These are phyloP conservation scores for Urocitellus parryii DNA, from an alignment of 2,113 vertebrate species.

Conservation along the genomic window DNA sequence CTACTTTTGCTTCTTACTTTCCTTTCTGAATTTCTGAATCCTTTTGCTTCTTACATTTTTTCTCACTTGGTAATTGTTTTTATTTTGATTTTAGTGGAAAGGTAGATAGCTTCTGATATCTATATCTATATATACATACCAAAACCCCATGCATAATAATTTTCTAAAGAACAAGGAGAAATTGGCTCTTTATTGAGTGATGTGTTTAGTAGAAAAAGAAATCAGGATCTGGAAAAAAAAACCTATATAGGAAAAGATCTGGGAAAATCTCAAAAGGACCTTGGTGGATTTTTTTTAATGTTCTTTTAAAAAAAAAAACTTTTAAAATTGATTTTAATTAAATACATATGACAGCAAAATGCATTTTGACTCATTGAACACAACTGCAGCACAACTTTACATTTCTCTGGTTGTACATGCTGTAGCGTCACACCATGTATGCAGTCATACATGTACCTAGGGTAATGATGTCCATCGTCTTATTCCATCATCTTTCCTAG, in stretches of 20 bases:
- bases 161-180: background rate
- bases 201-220: background rate
- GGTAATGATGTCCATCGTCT: too few relatives aligned
- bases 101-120: background rate
- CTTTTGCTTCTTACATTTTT: background rate
- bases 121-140: background rate
- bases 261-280: background rate
- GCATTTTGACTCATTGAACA: too few relatives aligned
- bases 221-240: background rate
- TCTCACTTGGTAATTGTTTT: background rate
- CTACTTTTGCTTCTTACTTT: background rate
- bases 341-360: too few relatives aligned
- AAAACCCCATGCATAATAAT: background rate
- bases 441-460: too few relatives aligned
- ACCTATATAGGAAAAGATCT: background rate
- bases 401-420: too few relatives aligned
- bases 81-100: constrained; percentile 37
- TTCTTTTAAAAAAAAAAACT: too few relatives aligned
- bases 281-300: background rate
- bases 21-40: constrained; percentile 18
- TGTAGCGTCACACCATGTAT: too few relatives aligned
- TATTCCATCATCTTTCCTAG: too few relatives aligned
- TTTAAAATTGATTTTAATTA: too few relatives aligned
- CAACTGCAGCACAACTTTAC: too few relatives aligned
- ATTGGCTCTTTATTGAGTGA: background rate